A percentile compares a stretch with the other conserved stretches of the same genome.
phyloP scores from a whole-genome alignment of 2,113 vertebrate species.

The Pteronura brasiliensis region DNA sequence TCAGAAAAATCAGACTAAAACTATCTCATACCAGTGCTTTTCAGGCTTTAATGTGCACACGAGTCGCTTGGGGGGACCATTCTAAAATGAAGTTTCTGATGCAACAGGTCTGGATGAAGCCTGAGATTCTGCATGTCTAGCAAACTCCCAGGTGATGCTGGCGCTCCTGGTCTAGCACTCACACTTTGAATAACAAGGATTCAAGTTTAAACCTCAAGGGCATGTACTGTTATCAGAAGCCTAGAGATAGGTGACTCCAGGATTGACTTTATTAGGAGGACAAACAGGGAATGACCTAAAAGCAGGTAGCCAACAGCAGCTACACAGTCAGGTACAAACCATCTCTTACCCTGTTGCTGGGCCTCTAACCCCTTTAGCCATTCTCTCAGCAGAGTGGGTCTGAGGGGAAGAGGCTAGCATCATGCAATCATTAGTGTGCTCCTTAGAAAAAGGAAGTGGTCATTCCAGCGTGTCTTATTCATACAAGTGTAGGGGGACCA shows the following conservation, averaged over 20 bases:
- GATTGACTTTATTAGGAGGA: not conserved
- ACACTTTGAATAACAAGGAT: not conserved
- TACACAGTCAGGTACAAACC: not conserved
- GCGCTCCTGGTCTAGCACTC: not conserved
- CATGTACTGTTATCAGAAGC: not conserved
- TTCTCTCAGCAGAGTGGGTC: not conserved
- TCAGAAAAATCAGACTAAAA: not conserved
- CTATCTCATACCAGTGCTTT: not conserved
- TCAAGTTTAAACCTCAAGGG: not conserved
- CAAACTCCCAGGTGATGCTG: not conserved
- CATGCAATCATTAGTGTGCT: not conserved
- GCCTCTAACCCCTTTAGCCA: not conserved
- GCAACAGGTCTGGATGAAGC: not conserved
- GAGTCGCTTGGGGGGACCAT: not conserved
- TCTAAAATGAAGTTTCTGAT: not conserved
- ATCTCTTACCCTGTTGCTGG: not conserved
- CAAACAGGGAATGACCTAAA: not conserved
- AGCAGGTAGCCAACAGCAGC: not conserved
- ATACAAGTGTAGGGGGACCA: too few species aligned
- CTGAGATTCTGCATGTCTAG: not conserved
- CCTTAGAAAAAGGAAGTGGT: not conserved
- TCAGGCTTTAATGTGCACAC: not conserved
- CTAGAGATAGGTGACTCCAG: not conserved
- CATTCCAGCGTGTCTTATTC: not conserved
- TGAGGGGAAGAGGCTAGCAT: not conserved